phyloP scores from a whole-genome alignment of 2,888 invertebrate genomes.

The Pilophorus perplexus region DNA sequence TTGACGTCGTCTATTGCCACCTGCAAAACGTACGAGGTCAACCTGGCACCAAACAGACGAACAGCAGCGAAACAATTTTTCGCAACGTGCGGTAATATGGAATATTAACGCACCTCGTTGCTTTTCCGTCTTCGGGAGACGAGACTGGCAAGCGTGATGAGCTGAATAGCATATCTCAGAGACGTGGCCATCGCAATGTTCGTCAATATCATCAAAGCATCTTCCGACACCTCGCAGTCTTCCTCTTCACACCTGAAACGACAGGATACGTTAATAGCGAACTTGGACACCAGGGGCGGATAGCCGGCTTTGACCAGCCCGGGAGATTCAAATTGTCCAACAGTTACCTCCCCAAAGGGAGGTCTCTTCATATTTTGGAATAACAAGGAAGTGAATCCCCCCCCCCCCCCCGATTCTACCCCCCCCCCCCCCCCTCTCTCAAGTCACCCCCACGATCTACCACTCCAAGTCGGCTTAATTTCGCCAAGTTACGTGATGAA shows the following conservation, averaged over 20 bases:
- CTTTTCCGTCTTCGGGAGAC: conserved; percentile 88
- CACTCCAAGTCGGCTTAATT: too few species aligned
- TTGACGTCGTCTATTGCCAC: conserved; percentile 87
- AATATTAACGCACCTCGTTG: conserved; percentile 75
- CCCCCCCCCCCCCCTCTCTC: too few species aligned
- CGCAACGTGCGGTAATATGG: not conserved
- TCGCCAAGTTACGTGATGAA: too few species aligned
- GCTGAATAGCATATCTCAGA: conserved; percentile 93
- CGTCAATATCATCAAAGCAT: conserved; percentile 86
- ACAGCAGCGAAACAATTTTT: not conserved
- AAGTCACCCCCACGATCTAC: too few species aligned
- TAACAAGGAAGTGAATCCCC: too few species aligned
- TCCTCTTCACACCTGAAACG: conserved; percentile 87
- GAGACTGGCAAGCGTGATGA: conserved; percentile 93
- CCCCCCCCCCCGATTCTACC: too few species aligned
- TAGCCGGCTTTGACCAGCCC: too few species aligned
- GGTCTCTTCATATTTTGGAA: too few species aligned
- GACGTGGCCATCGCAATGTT: conserved; percentile 91
- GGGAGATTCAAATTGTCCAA: too few species aligned
- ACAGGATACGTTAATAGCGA: too few species aligned
- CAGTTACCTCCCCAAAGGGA: too few species aligned
- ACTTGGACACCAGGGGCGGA: too few species aligned
- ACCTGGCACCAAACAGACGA: not conserved
- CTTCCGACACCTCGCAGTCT: conserved; percentile 90
- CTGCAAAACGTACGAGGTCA: conserved; percentile 52